phyloP scores from a whole-genome alignment of 2,797 vertebrate species.

The Perodicticus potto region DNA sequence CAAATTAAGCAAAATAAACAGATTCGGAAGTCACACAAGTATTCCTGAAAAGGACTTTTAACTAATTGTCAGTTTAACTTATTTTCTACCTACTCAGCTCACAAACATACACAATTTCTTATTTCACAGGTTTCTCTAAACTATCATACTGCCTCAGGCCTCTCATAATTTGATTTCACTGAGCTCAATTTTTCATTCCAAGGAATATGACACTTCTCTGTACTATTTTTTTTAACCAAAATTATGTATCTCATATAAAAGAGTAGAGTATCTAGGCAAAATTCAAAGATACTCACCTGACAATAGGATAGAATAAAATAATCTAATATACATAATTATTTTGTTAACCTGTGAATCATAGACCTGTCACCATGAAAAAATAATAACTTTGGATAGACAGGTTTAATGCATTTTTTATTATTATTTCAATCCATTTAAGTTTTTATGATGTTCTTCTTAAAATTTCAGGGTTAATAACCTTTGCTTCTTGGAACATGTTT shows the following conservation, averaged over 20 bases:
- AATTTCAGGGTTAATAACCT: constrained; percentile 67
- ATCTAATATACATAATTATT: constrained; percentile 67
- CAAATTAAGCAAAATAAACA: not conserved
- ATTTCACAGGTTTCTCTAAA: constrained; percentile 32
- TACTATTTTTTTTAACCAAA: constrained; percentile 50
- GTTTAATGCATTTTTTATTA: constrained; percentile 74
- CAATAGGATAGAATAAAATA: constrained; percentile 51
- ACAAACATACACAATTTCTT: constrained; percentile 10
- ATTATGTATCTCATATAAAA: constrained; percentile 59
- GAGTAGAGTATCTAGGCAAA: constrained; percentile 61
- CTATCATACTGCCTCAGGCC: not conserved
- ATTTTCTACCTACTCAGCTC: constrained; percentile 32
- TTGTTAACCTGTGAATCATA: constrained; percentile 74
- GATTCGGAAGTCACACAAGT: constrained; percentile 60
- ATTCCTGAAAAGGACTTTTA: constrained; percentile 69
- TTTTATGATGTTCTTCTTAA: constrained; percentile 54
- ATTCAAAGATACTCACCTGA: constrained; percentile 71
- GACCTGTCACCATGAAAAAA: constrained; percentile 74
- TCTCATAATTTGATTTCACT: constrained; percentile 63
- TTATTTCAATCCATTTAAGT: constrained; percentile 77
- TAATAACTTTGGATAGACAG: constrained; percentile 62
- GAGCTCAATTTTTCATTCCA: constrained; percentile 67
- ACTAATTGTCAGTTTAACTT: constrained; percentile 70
- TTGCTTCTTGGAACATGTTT: constrained; percentile 16
- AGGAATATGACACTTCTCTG: constrained; percentile 61